Conservation (phyloP, 53 echinoderm and acorn worm species). For the Paelopatides confundens region DNA sequence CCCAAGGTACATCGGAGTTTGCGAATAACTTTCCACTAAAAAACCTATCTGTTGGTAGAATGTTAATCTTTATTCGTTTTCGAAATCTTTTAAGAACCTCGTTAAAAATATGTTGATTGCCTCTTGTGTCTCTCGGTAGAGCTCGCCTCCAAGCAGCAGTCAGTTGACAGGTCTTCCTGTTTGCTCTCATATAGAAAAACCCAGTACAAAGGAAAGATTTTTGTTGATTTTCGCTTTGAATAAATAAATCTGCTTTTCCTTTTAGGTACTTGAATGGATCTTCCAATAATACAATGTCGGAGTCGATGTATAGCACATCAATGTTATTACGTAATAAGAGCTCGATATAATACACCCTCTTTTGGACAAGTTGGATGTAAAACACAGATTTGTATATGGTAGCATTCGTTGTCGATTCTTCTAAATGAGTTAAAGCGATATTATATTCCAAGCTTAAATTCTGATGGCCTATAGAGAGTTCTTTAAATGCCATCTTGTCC, state of each 20-base stretch:
- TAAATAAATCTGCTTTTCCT: neutral
- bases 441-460: neutral
- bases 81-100: neutral
- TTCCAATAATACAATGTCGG: neutral
- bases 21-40: neutral
- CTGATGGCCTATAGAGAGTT: neutral
- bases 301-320: neutral
- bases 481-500: neutral
- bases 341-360: neutral
- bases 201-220: neutral
- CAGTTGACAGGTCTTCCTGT: neutral
- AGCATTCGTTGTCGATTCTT: neutral
- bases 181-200: constrained; percentile 8
- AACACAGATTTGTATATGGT: neutral
- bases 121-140: neutral
- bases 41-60: neutral
- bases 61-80: too few species aligned
- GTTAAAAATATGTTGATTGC: neutral
- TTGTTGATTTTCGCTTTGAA: neutral
- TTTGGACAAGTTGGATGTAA: neutral
- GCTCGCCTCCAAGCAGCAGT: neutral
- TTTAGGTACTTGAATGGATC: neutral
- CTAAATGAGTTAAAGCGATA: neutral
- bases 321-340: neutral
- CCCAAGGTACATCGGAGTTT: neutral